Percentiles rank a stretch among this genome's conserved stretches.
Evolutionary conservation across 1,140 invertebrate genomes (phyloP).

Genomic region (Drosophila repleta): DNA sequence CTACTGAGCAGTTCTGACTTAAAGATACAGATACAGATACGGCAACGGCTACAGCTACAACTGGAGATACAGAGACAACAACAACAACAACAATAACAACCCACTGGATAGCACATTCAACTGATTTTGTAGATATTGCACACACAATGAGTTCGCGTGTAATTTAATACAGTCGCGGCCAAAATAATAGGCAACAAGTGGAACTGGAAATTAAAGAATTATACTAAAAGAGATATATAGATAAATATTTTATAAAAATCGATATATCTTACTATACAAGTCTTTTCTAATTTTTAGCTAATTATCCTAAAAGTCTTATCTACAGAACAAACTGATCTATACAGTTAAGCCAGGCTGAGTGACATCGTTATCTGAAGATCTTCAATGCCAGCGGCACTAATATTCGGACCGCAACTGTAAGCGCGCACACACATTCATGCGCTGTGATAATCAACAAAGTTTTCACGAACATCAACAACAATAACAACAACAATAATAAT

Average conservation of each 20-base stretch:
- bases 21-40: slow-evolving; percentile 31
- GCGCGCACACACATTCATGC: background rate
- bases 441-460: slow-evolving; percentile 35
- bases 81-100: background rate
- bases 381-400: background rate
- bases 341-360: too few species aligned
- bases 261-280: too few species aligned
- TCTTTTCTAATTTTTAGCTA: too few species aligned
- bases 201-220: background rate
- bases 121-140: background rate
- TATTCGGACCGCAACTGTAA: background rate
- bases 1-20: slow-evolving; percentile 56
- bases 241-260: too few species aligned
- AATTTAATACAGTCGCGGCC: background rate
- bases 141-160: slow-evolving; percentile 11
- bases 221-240: too few species aligned
- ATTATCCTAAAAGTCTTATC: too few species aligned
- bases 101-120: background rate
- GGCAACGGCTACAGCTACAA: slow-evolving; percentile 17
- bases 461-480: slow-evolving; percentile 35
- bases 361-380: too few species aligned
- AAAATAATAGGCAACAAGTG: background rate
- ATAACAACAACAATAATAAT: slow-evolving; percentile 8
- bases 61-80: background rate
- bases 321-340: too few species aligned